Evolutionary conservation across 1,140 invertebrate species (phyloP), one percentile per base, ranked within the genome.

Genomic region (Oncopeltus fasciatus): DNA sequence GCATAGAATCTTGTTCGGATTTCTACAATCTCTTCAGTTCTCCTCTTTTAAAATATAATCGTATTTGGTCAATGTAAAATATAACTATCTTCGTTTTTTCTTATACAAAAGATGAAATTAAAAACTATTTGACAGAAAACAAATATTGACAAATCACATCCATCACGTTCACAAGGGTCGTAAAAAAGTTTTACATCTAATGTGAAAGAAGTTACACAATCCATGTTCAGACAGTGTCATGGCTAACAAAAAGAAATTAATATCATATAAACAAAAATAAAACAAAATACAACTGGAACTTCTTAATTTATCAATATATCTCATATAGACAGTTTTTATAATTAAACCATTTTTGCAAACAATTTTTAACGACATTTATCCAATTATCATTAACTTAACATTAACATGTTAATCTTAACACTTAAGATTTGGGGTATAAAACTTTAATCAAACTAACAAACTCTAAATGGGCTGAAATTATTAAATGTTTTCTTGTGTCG

Each of bases 101-200:
- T 20, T 20, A 24, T 24, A 53, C 18, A 27, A 53, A 53, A 4
- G 26, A 24, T 24, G 21, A 53, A 18, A 53, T 18, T 24, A 8
- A 27, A 53, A 53, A 53, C 49, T 53, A 53, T 18, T 16, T 27
- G 21, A 33, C 26, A 59, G 49, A 27, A 29, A 29, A 51, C 46
- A 60, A 18, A 18, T 60, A 44, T 44, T 24, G n/a, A n/a, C n/a
- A 47, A 59, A 21, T 43, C 47, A 49, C 62, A 66, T 67, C 66
- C 65, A 67, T 67, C 66, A 64, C 62, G 60, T 66, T 64, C 66
- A 66, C 66, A 67, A 67, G 66, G 66, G 66, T 67, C 66, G 66
- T 62, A 59, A 61, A 63, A 63, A 59, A 61, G 51, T 26, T 59
- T 59, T 59, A 63, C 57, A 61, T 56, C 38, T 47, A 49, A 28